Percentiles rank a stretch among this genome's conserved stretches.
These are phyloP conservation scores for Macquaria ambigua DNA, from an alignment of 2,113 vertebrate genomes.

Conservation along the genomic window DNA sequence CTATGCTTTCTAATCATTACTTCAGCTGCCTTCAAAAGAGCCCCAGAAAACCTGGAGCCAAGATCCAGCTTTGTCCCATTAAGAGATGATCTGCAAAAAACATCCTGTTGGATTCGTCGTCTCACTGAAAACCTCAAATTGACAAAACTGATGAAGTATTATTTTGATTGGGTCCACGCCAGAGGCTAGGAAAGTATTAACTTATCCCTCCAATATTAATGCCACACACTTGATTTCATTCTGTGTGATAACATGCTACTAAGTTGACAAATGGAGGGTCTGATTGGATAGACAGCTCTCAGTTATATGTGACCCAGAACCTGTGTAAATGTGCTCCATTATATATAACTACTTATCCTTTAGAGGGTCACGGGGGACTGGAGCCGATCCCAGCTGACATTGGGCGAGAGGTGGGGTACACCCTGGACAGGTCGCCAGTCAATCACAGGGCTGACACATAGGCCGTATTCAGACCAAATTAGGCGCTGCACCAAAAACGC, in stretches of 20 bases:
- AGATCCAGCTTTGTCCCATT: conserved; percentile 70
- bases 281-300: background rate
- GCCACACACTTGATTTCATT: conserved; percentile 27
- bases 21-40: conserved; percentile 76
- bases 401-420: too few species aligned
- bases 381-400: too few species aligned
- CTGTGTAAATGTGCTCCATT: background rate
- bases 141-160: conserved; percentile 50
- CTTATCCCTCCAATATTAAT: conserved; percentile 21
- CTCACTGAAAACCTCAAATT: conserved; percentile 39
- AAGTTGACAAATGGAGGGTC: background rate
- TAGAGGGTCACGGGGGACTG: too few species aligned
- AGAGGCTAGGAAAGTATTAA: conserved; percentile 15
- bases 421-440: too few species aligned
- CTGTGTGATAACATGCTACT: background rate
- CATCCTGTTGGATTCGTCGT: conserved; percentile 49
- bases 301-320: background rate
- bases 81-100: conserved; percentile 67
- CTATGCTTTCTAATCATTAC: conserved; percentile 76
- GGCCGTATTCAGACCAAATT: too few species aligned
- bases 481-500: too few species aligned
- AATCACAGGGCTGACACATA: too few species aligned
- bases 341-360: too few species aligned
- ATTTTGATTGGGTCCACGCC: conserved; percentile 37
- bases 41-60: conserved; percentile 38